Base-by-base conservation (phyloP, 2,888 invertebrate species). In the Lasioglossum zephyrum region DNA sequence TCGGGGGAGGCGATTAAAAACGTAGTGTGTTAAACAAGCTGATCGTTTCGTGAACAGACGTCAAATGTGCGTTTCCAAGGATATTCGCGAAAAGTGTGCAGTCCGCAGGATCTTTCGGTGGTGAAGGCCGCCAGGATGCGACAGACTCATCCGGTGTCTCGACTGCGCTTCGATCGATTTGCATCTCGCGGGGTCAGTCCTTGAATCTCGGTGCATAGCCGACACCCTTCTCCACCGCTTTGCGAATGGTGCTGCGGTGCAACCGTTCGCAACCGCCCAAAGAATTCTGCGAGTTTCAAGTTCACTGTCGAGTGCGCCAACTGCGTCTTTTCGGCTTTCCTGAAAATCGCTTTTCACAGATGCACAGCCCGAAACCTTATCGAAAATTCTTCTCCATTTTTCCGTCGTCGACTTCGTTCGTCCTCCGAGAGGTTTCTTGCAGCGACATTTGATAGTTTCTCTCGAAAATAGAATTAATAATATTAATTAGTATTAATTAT, bases 111-210 rank as follows among this genome's bases (percentile, higher is more conserved):
- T 57, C n/a, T n/a, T n/a, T 57, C n/a, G 57, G n/a, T 4, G 57
- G n/a, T 60, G 22, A 70, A 78, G 47, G 66, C 13, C 76, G 75
- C 41, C 78, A 82, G 81, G 77, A 77, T 84, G 84, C 77, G 63
- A 81, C 75, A 49, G 49, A 74, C n/a, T 60, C 49, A 76, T 60
- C 66, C 78, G 57, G 57, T 63, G 85, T 75, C 70, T 75, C 70
- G 78, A 63, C 77, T n/a, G 57, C 82, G 69, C 39, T 73, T 26
- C 79, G 85, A 87, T 89, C 87, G 89, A 89, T 87, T 84, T 82
- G 77, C 87, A 87, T 89, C 78, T 63, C 73, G 78, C 80, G 63
- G 66, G 63, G 44, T 41, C 60, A 73, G 84, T 77, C 81, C 80
- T 86, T 79, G 86, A 79, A 80, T 87, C 75, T 63, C 63, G 63